A percentile compares a stretch with the other conserved stretches of the same genome.
phyloP scores from a whole-genome alignment of 2,888 invertebrate genomes.

The Limnephilus auricula region DNA sequence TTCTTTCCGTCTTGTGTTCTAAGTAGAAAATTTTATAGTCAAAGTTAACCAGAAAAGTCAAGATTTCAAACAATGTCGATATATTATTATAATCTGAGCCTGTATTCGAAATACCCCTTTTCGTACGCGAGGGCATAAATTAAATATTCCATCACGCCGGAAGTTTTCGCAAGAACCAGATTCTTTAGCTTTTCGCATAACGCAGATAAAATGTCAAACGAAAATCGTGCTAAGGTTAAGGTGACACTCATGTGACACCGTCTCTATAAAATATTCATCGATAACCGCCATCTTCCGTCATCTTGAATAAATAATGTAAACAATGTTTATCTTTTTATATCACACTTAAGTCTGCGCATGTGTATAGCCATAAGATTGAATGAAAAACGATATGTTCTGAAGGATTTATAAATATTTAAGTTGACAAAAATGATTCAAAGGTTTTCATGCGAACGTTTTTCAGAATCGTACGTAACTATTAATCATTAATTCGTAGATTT shows the following conservation, averaged over 20 bases:
- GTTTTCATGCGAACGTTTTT: not conserved
- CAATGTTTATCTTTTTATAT: conserved; percentile 7
- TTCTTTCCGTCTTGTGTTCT: not conserved
- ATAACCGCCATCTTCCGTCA: conserved; percentile 17
- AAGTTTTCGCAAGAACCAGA: not conserved
- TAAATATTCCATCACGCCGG: not conserved
- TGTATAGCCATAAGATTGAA: not conserved
- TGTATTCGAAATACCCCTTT: not conserved
- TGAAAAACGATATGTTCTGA: conserved; percentile 13
- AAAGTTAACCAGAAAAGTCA: not conserved
- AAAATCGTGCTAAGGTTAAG: conserved; percentile 18
- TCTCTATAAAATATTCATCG: conserved; percentile 34
- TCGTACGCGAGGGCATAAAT: not conserved
- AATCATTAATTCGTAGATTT: not conserved
- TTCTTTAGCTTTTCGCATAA: not conserved
- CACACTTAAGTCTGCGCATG: not conserved
- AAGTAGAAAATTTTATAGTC: not conserved
- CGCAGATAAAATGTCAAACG: not conserved
- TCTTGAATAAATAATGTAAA: conserved; percentile 40
- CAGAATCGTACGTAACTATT: not conserved
- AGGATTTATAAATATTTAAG: conserved; percentile 9
- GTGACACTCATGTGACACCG: conserved; percentile 21
- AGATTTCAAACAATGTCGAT: not conserved
- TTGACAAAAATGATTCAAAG: not conserved
- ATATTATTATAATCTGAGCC: not conserved